Percentiles rank a stretch among this genome's conserved stretches.
Evolutionary conservation across 2,888 invertebrate genomes (phyloP).

Genomic region (Charanyca ferruginea): DNA sequence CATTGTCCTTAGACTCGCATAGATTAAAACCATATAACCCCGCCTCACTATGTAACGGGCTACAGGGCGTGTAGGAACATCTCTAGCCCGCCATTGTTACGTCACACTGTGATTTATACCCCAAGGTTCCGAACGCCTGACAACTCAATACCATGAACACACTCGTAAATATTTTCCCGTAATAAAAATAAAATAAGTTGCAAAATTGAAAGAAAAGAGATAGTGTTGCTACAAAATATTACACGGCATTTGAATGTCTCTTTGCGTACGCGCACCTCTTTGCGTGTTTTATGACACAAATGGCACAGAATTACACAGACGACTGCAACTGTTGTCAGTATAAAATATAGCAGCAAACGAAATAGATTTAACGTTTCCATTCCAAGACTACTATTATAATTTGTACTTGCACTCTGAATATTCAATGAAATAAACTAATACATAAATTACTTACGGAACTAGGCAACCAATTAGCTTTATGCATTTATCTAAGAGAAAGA

Average conservation of each 20-base stretch:
- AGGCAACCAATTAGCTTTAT: conserved; percentile 46
- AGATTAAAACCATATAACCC: conserved; percentile 60
- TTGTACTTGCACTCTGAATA: conserved; percentile 50
- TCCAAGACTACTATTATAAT: conserved; percentile 38
- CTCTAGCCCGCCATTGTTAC: conserved; percentile 68
- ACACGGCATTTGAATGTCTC: conserved; percentile 54
- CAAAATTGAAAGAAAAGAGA: conserved; percentile 49
- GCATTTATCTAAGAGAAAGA: conserved; percentile 35
- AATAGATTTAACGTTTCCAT: conserved; percentile 31
- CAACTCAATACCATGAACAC: conserved; percentile 58
- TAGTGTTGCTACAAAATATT: conserved; percentile 53
- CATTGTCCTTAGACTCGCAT: conserved; percentile 60
- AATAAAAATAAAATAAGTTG: conserved; percentile 60
- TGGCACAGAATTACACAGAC: conserved; percentile 22
- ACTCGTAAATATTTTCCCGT: conserved; percentile 58
- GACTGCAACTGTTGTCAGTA: conserved; percentile 6
- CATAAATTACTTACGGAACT: conserved; percentile 37
- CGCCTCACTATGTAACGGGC: conserved; percentile 57
- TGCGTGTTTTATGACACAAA: conserved; percentile 40
- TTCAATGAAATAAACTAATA: conserved; percentile 43
- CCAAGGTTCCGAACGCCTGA: conserved; percentile 41
- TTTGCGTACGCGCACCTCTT: conserved; percentile 25
- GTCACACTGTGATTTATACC: conserved; percentile 70
- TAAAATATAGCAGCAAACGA: conserved; percentile 35
- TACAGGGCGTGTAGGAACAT: conserved; percentile 63